phyloP scores from a whole-genome alignment of 2,797 vertebrate genomes.

The Sebastes nivosus region DNA sequence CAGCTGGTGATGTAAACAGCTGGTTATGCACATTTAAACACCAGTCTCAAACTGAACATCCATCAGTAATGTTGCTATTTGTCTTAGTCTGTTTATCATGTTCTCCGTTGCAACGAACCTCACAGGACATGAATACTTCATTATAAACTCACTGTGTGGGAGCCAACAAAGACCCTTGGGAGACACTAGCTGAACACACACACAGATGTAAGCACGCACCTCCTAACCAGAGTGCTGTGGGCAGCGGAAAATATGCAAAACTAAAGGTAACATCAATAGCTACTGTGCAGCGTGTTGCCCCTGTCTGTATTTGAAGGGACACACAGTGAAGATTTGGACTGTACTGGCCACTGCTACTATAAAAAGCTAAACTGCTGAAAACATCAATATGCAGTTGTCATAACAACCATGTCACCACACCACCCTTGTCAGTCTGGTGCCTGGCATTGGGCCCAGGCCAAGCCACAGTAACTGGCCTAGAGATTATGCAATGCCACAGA shows the following conservation, averaged over 20 bases:
- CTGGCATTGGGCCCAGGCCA: slow-evolving; percentile 45
- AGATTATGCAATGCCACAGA: slow-evolving; percentile 56
- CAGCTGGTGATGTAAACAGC: slow-evolving; percentile 1
- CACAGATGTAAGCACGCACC: not conserved
- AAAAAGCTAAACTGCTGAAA: not conserved
- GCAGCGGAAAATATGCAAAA: slow-evolving; percentile 49
- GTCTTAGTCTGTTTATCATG: not conserved
- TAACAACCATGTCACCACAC: slow-evolving; percentile 9
- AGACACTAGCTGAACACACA: slow-evolving; percentile 1
- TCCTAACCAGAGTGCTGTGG: not conserved
- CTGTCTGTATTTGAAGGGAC: not conserved
- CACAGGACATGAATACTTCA: slow-evolving; percentile 1
- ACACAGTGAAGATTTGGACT: not conserved
- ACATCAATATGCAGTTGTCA: slow-evolving; percentile 8
- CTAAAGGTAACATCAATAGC: slow-evolving; percentile 6
- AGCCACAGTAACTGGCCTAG: slow-evolving; percentile 18
- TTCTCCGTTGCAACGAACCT: not conserved
- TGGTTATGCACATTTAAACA: not conserved
- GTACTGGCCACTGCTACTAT: not conserved
- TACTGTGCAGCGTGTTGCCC: not conserved
- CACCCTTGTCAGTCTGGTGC: slow-evolving; percentile 6
- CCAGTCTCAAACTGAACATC: slow-evolving; percentile 1
- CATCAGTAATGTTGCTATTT: not conserved
- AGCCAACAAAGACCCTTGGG: not conserved
- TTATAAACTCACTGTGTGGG: not conserved